These are phyloP conservation scores for Esperia sulphurella DNA, from an alignment of 2,888 invertebrate genomes.

Conservation along the genomic window DNA sequence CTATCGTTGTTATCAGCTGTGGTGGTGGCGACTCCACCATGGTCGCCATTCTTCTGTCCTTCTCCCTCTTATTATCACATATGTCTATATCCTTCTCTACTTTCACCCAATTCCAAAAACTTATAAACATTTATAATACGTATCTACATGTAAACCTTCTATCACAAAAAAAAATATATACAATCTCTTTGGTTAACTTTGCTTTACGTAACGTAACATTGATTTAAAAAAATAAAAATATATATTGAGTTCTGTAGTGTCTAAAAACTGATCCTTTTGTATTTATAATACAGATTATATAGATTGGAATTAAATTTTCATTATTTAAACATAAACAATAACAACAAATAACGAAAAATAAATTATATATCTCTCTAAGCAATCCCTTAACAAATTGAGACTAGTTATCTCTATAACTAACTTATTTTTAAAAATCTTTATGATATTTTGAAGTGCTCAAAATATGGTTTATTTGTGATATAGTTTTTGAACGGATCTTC, in stretches of 20 bases:
- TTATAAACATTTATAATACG: slow-evolving; percentile 32
- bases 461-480: slow-evolving; percentile 30
- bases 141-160: background rate
- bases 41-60: slow-evolving; percentile 42
- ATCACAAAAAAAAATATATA: slow-evolving; percentile 5
- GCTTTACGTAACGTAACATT: slow-evolving; percentile 29
- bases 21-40: slow-evolving; percentile 80
- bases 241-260: slow-evolving; percentile 15
- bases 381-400: background rate
- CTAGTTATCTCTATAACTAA: slow-evolving; percentile 7
- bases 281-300: slow-evolving; percentile 32
- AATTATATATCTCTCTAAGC: slow-evolving; percentile 1
- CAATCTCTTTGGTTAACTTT: slow-evolving; percentile 22
- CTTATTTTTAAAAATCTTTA: slow-evolving; percentile 21
- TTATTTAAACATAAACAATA: slow-evolving; percentile 5
- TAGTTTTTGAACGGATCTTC: slow-evolving; percentile 40
- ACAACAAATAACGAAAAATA: slow-evolving; percentile 9
- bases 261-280: slow-evolving; percentile 21
- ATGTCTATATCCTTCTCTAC: slow-evolving; percentile 21
- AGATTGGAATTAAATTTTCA: slow-evolving; percentile 26
- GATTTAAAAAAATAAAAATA: slow-evolving; percentile 17
- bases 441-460: slow-evolving; percentile 40
- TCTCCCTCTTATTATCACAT: slow-evolving; percentile 12
- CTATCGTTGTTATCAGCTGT: slow-evolving; percentile 89
- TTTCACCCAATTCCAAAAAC: slow-evolving; percentile 33